Evolutionary conservation across 92 coral and sea anemone species (phyloP).

Genomic region (Actinernus sp.): DNA sequence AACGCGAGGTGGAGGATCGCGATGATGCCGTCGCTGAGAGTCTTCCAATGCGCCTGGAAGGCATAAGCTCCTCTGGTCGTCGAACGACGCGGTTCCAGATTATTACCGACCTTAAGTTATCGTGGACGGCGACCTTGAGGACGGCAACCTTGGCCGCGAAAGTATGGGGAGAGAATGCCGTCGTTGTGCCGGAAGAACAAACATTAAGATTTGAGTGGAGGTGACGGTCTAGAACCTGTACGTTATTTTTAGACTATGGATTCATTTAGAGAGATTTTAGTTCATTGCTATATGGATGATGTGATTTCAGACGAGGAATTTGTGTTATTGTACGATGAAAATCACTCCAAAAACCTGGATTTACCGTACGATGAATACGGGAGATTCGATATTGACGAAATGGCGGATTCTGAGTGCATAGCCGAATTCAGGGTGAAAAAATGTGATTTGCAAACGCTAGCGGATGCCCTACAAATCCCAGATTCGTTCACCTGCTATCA

Average conservation of each 20-base stretch:
- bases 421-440: conserved; percentile 47
- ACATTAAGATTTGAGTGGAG: conserved; percentile 38
- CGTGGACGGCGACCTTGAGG: too few species aligned
- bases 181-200: conserved; percentile 28
- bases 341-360: conserved; percentile 41
- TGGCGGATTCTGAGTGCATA: conserved; percentile 34
- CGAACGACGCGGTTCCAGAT: too few species aligned
- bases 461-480: conserved; percentile 44
- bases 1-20: too few species aligned
- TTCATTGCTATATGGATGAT: conserved; percentile 1
- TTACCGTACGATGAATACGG: conserved; percentile 31
- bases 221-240: not conserved
- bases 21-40: too few species aligned
- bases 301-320: conserved; percentile 42
- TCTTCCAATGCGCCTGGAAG: too few species aligned
- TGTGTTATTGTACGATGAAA: conserved; percentile 40
- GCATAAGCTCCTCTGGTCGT: too few species aligned
- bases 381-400: conserved; percentile 34
- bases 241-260: not conserved
- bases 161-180: conserved; percentile 58
- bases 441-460: conserved; percentile 43
- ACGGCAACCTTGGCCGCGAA: too few species aligned
- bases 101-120: too few species aligned
- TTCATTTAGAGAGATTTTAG: conserved; percentile 6
- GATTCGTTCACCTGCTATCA: conserved; percentile 24